phyloP scores from a whole-genome alignment of 2,797 vertebrate genomes.

The Phylloscopus collybita region DNA sequence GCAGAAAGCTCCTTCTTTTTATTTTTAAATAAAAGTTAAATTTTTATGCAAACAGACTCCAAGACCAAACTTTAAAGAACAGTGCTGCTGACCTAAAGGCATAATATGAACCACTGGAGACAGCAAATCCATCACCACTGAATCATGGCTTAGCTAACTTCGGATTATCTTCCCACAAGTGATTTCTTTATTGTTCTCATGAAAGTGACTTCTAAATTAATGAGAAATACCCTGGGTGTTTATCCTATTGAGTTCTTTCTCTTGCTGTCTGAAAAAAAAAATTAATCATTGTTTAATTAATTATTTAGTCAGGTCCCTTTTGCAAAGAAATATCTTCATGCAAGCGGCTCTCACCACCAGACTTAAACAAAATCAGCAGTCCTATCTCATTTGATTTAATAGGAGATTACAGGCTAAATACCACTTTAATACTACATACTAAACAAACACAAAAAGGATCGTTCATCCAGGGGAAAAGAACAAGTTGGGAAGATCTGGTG shows the following conservation, averaged over 20 bases:
- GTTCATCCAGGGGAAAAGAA: not conserved
- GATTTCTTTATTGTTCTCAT: conserved; percentile 43
- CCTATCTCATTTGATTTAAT: conserved; percentile 15
- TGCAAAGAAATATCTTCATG: conserved; percentile 22
- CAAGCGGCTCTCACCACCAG: not conserved
- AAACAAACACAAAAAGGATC: conserved; percentile 35
- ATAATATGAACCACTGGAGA: not conserved
- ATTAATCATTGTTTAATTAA: conserved; percentile 41
- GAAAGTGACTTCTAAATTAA: conserved; percentile 58
- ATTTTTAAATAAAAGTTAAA: not conserved
- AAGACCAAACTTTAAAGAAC: conserved; percentile 10
- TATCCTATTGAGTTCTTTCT: conserved; percentile 6
- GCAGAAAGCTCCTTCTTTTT: not conserved
- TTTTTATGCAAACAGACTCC: not conserved
- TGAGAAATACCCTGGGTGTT: conserved; percentile 32
- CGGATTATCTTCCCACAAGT: conserved; percentile 13
- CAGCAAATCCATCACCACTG: conserved; percentile 4
- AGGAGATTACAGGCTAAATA: conserved; percentile 44
- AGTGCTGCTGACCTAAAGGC: conserved; percentile 16
- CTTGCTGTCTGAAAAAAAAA: conserved; percentile 17
- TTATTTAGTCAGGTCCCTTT: conserved; percentile 39
- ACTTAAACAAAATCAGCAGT: conserved; percentile 22
- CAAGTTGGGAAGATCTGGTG: not conserved
- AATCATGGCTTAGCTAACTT: conserved; percentile 15
- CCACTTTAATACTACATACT: conserved; percentile 31